Evolutionary conservation across 2,113 vertebrate species (phyloP).

Genomic region (Oncorhynchus clarkii): DNA sequence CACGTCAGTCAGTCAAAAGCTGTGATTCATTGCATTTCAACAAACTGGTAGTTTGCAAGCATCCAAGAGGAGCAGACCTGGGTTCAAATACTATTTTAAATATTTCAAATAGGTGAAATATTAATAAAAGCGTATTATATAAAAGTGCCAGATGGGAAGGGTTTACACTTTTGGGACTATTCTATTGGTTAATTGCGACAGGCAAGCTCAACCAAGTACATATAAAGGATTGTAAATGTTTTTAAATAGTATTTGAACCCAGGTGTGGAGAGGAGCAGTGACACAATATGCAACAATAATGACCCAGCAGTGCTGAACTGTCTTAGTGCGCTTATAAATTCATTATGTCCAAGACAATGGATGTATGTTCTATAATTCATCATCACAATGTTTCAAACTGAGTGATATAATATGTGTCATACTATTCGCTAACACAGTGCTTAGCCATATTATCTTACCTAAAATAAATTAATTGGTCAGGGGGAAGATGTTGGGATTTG

Average conservation of each 20-base stretch:
- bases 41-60: slow-evolving; percentile 44
- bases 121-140: too few relatives aligned
- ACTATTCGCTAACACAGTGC: slow-evolving; percentile 69
- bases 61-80: slow-evolving; percentile 48
- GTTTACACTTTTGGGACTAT: too few relatives aligned
- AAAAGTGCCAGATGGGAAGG: too few relatives aligned
- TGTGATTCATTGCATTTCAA: slow-evolving; percentile 65
- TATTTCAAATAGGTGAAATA: too few relatives aligned
- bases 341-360: slow-evolving; percentile 76
- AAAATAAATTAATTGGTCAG: slow-evolving; percentile 72
- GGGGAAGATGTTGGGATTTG: slow-evolving; percentile 45
- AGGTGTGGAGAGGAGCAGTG: slow-evolving; percentile 37
- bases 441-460: slow-evolving; percentile 61
- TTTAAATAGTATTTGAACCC: too few relatives aligned
- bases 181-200: too few relatives aligned
- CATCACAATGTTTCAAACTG: slow-evolving; percentile 68
- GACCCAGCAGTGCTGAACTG: slow-evolving; percentile 67
- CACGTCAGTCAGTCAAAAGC: slow-evolving; percentile 73
- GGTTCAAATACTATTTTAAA: too few relatives aligned
- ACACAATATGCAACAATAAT: slow-evolving; percentile 75
- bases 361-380: slow-evolving; percentile 80
- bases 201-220: too few relatives aligned
- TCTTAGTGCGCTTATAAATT: slow-evolving; percentile 77
- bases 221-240: too few relatives aligned
- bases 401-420: slow-evolving; percentile 72